phyloP scores from a whole-genome alignment of 1,140 invertebrate species.

The Apocrypta bakeri region DNA sequence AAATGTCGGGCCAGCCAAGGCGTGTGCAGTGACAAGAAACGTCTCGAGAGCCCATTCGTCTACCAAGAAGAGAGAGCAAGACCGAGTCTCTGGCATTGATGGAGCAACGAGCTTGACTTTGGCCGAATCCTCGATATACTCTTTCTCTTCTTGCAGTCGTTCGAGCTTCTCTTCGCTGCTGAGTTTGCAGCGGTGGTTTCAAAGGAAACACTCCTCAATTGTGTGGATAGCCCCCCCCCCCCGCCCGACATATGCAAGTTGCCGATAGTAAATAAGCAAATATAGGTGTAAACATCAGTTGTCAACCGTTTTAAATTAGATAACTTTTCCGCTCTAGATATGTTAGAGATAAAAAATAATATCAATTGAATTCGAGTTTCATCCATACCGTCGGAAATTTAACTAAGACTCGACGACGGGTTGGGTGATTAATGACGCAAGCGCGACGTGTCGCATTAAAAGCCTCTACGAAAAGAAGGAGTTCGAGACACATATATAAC shows the following conservation, averaged over 20 bases:
- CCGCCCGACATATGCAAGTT: too few relatives aligned
- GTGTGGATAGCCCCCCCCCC: too few relatives aligned
- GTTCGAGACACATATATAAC: neutral
- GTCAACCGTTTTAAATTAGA: too few relatives aligned
- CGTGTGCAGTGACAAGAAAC: neutral
- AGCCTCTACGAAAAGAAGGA: neutral
- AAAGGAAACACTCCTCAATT: too few relatives aligned
- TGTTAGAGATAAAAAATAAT: too few relatives aligned
- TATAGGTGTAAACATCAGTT: too few relatives aligned
- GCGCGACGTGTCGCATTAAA: conserved; percentile 23
- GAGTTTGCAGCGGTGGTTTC: too few relatives aligned
- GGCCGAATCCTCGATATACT: conserved; percentile 29
- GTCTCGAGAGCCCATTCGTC: neutral
- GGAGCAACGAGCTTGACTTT: conserved; percentile 25
- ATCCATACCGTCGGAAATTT: too few relatives aligned
- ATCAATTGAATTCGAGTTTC: too few relatives aligned
- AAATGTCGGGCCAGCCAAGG: neutral
- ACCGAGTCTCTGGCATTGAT: conserved; percentile 17
- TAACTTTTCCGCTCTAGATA: too few relatives aligned
- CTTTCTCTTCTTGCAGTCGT: neutral
- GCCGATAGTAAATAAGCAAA: too few relatives aligned
- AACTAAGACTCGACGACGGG: neutral
- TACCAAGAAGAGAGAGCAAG: neutral
- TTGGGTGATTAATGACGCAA: conserved; percentile 38
- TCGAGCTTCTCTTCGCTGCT: neutral